Conservation (phyloP, 2,888 invertebrate genomes). For the Xestoiulus laeticollis region DNA sequence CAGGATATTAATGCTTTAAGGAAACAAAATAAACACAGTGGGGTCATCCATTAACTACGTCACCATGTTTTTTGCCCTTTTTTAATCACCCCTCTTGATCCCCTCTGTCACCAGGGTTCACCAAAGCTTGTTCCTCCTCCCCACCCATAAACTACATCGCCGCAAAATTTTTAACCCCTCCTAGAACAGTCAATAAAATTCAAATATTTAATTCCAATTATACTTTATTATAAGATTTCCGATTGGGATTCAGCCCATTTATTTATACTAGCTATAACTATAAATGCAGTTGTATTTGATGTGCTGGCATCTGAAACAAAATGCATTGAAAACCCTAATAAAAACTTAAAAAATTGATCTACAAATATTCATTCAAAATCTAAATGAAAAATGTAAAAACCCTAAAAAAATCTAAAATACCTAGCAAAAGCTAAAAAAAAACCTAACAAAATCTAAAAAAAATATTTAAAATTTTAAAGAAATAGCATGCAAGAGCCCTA, state of each 20-base stretch:
- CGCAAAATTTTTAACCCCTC: background rate
- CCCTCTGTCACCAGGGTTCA: background rate
- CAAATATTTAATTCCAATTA: background rate
- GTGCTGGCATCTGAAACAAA: slow-evolving; percentile 45
- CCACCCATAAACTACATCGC: slow-evolving; percentile 8
- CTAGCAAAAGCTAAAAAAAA: no score
- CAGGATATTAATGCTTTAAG: no score
- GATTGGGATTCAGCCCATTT: slow-evolving; percentile 44
- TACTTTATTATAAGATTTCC: background rate
- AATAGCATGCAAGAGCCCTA: no score
- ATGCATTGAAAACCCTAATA: no score
- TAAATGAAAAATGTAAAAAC: no score
- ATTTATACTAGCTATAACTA: background rate
- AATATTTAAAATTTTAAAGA: no score
- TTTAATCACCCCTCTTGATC: background rate
- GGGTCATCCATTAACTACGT: background rate
- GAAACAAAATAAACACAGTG: no score
- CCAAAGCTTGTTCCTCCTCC: background rate
- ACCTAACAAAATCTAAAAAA: no score
- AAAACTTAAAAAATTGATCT: no score
- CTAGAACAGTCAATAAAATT: background rate
- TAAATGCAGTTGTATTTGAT: slow-evolving; percentile 29
- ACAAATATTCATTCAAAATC: no score
- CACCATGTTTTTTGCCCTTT: background rate
- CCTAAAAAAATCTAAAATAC: no score